Evolutionary conservation across 2,888 invertebrate genomes (phyloP).

Genomic region (Mylabris sibirica): DNA sequence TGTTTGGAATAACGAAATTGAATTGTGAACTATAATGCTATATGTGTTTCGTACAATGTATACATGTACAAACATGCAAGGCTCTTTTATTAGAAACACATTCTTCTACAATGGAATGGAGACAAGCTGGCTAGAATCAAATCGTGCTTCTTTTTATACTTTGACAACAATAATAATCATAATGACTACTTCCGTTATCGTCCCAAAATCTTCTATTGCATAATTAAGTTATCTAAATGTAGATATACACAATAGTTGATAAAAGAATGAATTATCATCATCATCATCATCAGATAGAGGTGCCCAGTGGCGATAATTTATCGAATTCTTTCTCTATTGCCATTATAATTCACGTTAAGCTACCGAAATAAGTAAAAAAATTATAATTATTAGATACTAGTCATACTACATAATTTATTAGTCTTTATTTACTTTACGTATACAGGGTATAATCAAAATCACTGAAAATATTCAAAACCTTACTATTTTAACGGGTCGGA

Average conservation of each 20-base stretch:
- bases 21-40: not conserved
- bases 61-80: not conserved
- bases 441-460: too few species aligned
- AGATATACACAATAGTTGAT: not conserved
- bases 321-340: not conserved
- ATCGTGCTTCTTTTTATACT: not conserved
- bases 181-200: slow-evolving; percentile 7
- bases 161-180: not conserved
- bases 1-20: not conserved
- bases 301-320: slow-evolving; percentile 1
- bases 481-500: too few species aligned
- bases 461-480: too few species aligned
- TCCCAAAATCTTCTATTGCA: slow-evolving; percentile 6
- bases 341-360: not conserved
- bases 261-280: too few species aligned
- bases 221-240: slow-evolving; percentile 4
- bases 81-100: not conserved
- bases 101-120: not conserved
- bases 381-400: not conserved
- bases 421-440: too few species aligned
- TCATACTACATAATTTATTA: too few species aligned
- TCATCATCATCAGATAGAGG: not conserved
- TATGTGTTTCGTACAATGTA: not conserved
- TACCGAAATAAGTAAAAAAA: not conserved
- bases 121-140: slow-evolving; percentile 5